Conservation (phyloP, 2,888 invertebrate genomes). For the Spialia ferax region DNA sequence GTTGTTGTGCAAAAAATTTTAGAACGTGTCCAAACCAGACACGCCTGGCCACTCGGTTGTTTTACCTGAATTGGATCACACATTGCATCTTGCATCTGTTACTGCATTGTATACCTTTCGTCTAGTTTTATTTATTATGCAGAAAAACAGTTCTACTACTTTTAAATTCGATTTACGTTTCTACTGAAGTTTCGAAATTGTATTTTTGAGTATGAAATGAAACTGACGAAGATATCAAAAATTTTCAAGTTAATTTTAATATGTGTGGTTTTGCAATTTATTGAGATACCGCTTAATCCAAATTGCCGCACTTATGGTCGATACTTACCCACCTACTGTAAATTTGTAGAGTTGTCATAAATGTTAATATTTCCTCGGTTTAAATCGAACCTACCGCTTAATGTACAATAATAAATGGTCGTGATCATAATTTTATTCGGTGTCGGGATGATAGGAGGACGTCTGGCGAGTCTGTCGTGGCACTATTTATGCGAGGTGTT, state of each 20-base stretch:
- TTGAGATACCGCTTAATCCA: not conserved
- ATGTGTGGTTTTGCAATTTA: not conserved
- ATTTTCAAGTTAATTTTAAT: not conserved
- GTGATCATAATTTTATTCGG: conserved; percentile 74
- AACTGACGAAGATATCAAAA: not conserved
- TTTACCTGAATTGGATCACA: conserved; percentile 48
- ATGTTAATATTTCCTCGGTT: conserved; percentile 28
- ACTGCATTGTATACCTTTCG: conserved; percentile 29
- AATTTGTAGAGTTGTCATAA: not conserved
- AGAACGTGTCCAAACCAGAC: conserved; percentile 54
- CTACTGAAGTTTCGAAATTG: not conserved
- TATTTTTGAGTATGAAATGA: not conserved
- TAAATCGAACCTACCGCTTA: conserved; percentile 47
- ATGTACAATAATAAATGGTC: conserved; percentile 67
- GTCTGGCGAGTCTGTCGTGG: conserved; percentile 61
- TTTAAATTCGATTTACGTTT: not conserved
- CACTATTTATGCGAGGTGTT: conserved; percentile 77
- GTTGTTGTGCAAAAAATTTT: conserved; percentile 59
- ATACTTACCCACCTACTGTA: not conserved
- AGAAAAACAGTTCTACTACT: not conserved
- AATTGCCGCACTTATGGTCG: not conserved
- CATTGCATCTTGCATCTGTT: conserved; percentile 32
- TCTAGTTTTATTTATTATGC: conserved; percentile 10
- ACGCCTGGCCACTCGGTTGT: conserved; percentile 50
- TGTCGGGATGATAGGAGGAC: conserved; percentile 68